Evolutionary conservation across 2,113 vertebrate species (phyloP).

Genomic region (Monarcha castaneiventris): DNA sequence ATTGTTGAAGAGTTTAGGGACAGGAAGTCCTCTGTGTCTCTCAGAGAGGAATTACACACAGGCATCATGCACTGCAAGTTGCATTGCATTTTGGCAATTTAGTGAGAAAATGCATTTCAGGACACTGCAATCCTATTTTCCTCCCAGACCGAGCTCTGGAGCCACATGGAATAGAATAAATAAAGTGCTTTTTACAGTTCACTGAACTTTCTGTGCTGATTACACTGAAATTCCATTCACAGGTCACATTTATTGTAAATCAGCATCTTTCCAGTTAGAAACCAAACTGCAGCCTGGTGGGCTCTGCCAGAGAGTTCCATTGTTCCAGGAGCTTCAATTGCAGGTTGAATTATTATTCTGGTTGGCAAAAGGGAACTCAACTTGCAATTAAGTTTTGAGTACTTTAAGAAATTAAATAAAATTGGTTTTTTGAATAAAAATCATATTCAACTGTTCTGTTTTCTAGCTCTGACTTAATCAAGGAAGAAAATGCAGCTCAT

Average conservation of each 20-base stretch:
- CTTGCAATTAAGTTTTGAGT: background rate
- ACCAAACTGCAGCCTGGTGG: background rate
- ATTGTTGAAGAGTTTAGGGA: background rate
- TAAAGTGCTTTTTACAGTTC: background rate
- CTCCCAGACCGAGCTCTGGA: background rate
- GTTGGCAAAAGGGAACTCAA: background rate
- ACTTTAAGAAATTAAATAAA: background rate
- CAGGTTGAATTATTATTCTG: background rate
- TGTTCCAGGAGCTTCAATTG: background rate
- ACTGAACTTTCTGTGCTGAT: background rate
- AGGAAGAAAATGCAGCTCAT: background rate
- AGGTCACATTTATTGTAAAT: background rate
- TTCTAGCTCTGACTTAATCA: background rate
- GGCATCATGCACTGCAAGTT: rapidly evolving
- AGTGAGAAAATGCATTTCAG: background rate
- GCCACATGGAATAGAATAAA: background rate
- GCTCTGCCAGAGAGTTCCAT: background rate
- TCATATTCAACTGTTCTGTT: background rate
- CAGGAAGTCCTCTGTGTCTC: background rate
- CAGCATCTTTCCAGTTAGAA: background rate
- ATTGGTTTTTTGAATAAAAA: rapidly evolving
- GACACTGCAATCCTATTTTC: background rate
- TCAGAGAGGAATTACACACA: background rate
- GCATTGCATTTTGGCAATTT: background rate
- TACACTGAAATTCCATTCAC: background rate